Percentiles rank a stretch among this genome's conserved stretches.
phyloP scores from a whole-genome alignment of 2,797 vertebrate species.

The Chaunax sp. region DNA sequence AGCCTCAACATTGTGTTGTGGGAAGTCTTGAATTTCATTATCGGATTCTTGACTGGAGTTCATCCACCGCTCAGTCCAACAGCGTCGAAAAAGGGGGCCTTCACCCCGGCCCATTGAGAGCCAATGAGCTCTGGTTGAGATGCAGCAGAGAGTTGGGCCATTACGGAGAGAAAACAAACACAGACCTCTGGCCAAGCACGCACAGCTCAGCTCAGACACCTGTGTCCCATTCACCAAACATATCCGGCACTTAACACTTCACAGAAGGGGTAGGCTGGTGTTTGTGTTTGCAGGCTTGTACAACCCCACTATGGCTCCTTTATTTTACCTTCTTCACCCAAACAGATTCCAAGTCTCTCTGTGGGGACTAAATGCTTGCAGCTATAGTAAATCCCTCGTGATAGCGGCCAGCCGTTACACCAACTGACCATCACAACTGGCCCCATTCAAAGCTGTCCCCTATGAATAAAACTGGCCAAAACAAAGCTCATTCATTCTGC shows the following conservation, averaged over 20 bases:
- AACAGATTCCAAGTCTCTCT: constrained; percentile 47
- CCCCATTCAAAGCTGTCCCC: constrained; percentile 45
- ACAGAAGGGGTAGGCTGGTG: constrained; percentile 63
- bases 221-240: constrained; percentile 77
- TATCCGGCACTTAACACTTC: constrained; percentile 79
- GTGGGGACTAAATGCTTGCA: constrained; percentile 41
- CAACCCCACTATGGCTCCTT: constrained; percentile 57
- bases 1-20: constrained; percentile 42
- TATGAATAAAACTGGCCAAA: constrained; percentile 58
- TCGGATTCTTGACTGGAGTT: constrained; percentile 49
- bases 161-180: constrained; percentile 78
- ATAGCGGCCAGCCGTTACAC: constrained; percentile 59
- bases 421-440: constrained; percentile 59
- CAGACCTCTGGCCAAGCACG: constrained; percentile 66
- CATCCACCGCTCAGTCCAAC: constrained; percentile 36
- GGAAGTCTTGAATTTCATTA: constrained; percentile 61
- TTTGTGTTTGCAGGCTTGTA: constrained; percentile 71
- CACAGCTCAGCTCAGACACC: constrained; percentile 67
- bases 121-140: constrained; percentile 59
- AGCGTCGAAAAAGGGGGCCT: constrained; percentile 13
- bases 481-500: constrained; percentile 73
- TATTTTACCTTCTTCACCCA: constrained; percentile 54
- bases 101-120: constrained; percentile 55
- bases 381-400: constrained; percentile 41
- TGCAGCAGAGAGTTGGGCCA: constrained; percentile 62